phyloP scores from a whole-genome alignment of 2,797 vertebrate genomes.

The Pyrocephalus nanus region DNA sequence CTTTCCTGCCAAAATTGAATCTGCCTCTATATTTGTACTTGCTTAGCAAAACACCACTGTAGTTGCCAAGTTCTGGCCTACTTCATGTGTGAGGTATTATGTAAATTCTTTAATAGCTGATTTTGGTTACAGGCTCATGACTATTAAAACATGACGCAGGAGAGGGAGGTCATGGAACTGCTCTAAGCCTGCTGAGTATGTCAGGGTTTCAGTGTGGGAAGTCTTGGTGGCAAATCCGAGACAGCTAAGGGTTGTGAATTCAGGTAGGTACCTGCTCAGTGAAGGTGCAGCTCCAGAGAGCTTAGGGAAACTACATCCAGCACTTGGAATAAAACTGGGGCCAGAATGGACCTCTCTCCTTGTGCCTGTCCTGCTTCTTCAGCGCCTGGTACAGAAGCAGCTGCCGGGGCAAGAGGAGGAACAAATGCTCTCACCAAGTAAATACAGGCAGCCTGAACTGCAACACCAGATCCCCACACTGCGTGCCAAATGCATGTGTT shows the following conservation, averaged over 20 bases:
- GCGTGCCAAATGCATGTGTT: not conserved
- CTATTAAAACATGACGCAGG: not conserved
- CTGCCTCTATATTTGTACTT: conserved; percentile 50
- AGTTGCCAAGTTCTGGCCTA: conserved; percentile 43
- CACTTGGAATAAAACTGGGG: not conserved
- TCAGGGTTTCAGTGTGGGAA: not conserved
- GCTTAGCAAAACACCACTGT: conserved; percentile 10
- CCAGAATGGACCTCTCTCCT: not conserved
- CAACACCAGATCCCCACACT: not conserved
- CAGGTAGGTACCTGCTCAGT: not conserved
- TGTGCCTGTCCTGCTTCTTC: not conserved
- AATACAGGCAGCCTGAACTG: not conserved
- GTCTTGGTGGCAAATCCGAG: not conserved
- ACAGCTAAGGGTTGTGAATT: rapidly evolving
- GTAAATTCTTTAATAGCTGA: conserved; percentile 56
- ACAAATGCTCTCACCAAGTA: not conserved
- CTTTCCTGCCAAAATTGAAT: conserved; percentile 29
- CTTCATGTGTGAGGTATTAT: conserved; percentile 46
- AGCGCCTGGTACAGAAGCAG: not conserved
- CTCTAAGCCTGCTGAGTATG: not conserved
- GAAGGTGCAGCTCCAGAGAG: not conserved
- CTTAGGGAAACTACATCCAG: not conserved
- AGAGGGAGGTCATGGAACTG: not conserved
- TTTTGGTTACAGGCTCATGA: conserved; percentile 25
- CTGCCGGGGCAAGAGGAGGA: not conserved